Base-by-base conservation (phyloP, 2,888 invertebrate species). In the Polietes domitor region DNA sequence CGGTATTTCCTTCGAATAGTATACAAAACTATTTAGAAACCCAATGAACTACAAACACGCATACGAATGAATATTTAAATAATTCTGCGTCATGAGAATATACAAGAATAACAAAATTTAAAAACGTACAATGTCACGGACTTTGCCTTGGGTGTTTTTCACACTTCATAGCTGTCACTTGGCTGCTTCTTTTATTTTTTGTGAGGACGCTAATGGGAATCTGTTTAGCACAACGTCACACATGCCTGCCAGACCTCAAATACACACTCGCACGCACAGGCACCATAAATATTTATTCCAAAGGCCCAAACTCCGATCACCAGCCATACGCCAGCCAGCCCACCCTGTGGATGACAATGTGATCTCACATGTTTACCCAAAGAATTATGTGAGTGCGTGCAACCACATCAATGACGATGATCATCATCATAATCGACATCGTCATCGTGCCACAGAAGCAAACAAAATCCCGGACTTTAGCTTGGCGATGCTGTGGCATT, bases 141-240 rank as follows among this genome's bases (percentile, higher is more conserved):
- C 68, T 72, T 71, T 76, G 80, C 53, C 77, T 77, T 74, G 70
- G 79, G 82, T 41, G 78, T 74, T 83, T 85, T 83, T 83, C 83
- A 83, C 85, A 85, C 85, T 83, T 79, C 71, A 83, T 82, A 79
- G 81, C 80, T 81, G 81, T 83, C 82, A 77, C 80, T 83, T 78
- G 78, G 65, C 26, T 68, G 17, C 21, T 21, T 65, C 37, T 5
- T 41, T 68, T 41, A 65, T 75, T 83, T 37, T 81, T 79, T 53
- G 17, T 65, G 50, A 72, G 80, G 78, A 77, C 82, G 71, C 82
- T 83, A 83, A 83, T 85, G 85, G 85, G 83, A 85, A 83, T 85
- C 85, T 83, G 85, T 82, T 83, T 83, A 85, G 82, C 79, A 77
- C 79, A 77, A 77, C 77, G 71, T 85, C 83, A 82, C 85, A 83